Evolutionary conservation across 2,113 vertebrate species (phyloP).

Genomic region (Tyrannus savana): DNA sequence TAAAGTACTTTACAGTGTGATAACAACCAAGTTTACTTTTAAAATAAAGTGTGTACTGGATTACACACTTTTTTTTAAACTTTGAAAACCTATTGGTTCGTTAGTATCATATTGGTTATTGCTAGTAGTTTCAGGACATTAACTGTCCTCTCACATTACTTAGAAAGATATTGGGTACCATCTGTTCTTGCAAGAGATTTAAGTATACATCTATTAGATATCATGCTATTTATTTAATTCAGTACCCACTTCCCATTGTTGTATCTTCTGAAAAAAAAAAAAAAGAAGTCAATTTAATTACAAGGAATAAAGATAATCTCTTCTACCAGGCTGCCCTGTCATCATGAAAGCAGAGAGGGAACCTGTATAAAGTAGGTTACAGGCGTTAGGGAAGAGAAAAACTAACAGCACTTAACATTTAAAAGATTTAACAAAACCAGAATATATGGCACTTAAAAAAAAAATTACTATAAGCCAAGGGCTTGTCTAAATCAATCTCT

Average conservation of each 20-base stretch:
- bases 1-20: not conserved
- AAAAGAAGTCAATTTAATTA: conserved; percentile 86
- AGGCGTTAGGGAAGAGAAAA: conserved; percentile 54
- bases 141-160: conserved; percentile 87
- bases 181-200: conserved; percentile 84
- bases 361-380: conserved; percentile 70
- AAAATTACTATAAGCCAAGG: conserved; percentile 84
- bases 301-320: conserved; percentile 84
- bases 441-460: conserved; percentile 77
- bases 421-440: conserved; percentile 74
- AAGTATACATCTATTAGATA: conserved; percentile 79
- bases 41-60: not conserved
- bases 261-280: conserved; percentile 58
- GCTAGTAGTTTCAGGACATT: conserved; percentile 83
- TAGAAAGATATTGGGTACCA: conserved; percentile 82
- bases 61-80: conserved; percentile 55
- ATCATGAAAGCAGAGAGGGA: conserved; percentile 63
- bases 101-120: conserved; percentile 71
- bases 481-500: conserved; percentile 89
- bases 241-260: conserved; percentile 78
- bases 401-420: conserved; percentile 70
- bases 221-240: conserved; percentile 88
- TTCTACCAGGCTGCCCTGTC: conserved; percentile 71
- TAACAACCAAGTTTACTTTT: not conserved
- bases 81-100: conserved; percentile 58